Base-by-base conservation (phyloP, 2,797 vertebrate genomes). In the Pseudochromis fuscus region DNA sequence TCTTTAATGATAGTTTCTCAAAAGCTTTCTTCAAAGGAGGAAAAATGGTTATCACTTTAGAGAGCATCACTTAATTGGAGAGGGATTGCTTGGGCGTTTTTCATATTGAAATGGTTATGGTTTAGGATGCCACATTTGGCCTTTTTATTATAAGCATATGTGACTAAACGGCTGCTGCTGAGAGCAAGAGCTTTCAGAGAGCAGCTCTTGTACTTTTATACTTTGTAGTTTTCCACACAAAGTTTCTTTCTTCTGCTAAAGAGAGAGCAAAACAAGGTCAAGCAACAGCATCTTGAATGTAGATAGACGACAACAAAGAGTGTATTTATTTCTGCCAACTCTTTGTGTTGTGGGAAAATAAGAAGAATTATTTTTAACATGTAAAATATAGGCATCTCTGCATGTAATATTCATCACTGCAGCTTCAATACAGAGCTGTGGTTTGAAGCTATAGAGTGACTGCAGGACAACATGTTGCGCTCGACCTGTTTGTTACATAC, bases 1-100 rank as follows among this genome's bases (percentile, higher is more conserved):
- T 73, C 83, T 75, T 33, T 72, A 72, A 75, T 81, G 74, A 75
- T 75, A 70, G 71, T 74, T 86, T 73, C 44, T 73, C 27, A 33
- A 44, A 24, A 75, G 42, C 37, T 30, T 52, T 44, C 63, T 77
- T 75, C 49, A 72, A 56, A 81, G 42, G 40, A 3, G 5, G 49
- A 46, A 70, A 57, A 12, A 59, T 40, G 33, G 24, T 53, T 72
- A 55, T 68, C 45, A 53, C 53, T 77, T 69, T 13, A 31, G 56
- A 59, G 50, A 45, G 67, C 59, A 60, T 79, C 69, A 28, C 25
- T 82, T 84, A 69, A 82, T 85, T 84, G 58, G 49, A 75, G 46
- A 72, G 65, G 25, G 61, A 27, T 45, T 4, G 7, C 31, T 50
- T 77, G 72, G 85, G 76, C 31, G 73, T 65, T 21, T n/a, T 81